These are phyloP conservation scores for Psix sp. DNA, from an alignment of 1,140 invertebrate genomes.

Conservation along the genomic window DNA sequence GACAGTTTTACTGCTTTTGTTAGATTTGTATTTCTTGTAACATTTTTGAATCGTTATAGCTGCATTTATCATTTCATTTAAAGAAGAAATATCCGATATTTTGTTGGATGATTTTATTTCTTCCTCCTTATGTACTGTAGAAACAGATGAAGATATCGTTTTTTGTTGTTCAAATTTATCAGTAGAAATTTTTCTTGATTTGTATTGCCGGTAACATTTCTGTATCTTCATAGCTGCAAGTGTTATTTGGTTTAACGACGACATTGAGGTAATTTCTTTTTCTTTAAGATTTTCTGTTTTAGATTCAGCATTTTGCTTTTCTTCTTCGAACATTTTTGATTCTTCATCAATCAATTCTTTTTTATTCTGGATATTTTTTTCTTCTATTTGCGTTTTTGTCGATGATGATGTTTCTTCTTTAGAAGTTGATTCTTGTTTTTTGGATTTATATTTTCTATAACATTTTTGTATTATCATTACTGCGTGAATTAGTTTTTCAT, in stretches of 20 bases:
- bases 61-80: constrained; percentile 59
- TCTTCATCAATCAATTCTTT: background rate
- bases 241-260: background rate
- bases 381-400: constrained; percentile 33
- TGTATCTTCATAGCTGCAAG: constrained; percentile 74
- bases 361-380: constrained; percentile 26
- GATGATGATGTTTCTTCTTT: constrained; percentile 31
- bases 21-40: constrained; percentile 71
- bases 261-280: too few species aligned
- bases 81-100: background rate
- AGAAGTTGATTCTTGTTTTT: constrained; percentile 45
- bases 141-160: background rate
- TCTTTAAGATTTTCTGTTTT: background rate
- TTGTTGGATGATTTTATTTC: background rate
- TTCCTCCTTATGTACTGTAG: background rate
- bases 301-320: background rate
- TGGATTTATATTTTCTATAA: constrained; percentile 70
- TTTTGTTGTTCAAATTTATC: constrained; percentile 17
- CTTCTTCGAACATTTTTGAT: background rate
- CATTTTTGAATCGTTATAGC: constrained; percentile 77
- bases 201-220: constrained; percentile 73
- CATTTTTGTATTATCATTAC: constrained; percentile 77
- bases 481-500: constrained; percentile 59
- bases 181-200: constrained; percentile 56
- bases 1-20: constrained; percentile 34